Evolutionary conservation across 2,797 vertebrate species (phyloP).

Genomic region (Syngnathus rostellatus): DNA sequence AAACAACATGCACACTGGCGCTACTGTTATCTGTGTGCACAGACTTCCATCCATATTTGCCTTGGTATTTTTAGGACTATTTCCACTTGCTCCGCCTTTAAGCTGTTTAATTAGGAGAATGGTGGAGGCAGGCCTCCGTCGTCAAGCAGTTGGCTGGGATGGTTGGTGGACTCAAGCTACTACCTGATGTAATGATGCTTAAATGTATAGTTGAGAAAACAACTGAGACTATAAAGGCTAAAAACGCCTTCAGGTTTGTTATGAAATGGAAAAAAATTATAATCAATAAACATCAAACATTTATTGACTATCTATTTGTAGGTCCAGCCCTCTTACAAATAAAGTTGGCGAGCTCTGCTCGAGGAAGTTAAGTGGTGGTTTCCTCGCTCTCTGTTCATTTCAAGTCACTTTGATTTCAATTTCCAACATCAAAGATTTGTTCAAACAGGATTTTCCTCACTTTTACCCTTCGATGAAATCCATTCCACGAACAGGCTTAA

Average conservation of each 20-base stretch:
- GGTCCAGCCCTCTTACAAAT: too few relatives aligned
- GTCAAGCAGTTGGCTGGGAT: slow-evolving; percentile 2
- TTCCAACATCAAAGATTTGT: not conserved
- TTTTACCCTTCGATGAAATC: not conserved
- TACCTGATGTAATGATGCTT: not conserved
- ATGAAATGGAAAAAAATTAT: too few relatives aligned
- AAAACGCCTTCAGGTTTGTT: too few relatives aligned
- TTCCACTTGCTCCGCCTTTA: slow-evolving; percentile 44
- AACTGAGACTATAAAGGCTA: too few relatives aligned
- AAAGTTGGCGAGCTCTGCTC: too few relatives aligned
- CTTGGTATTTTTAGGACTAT: slow-evolving; percentile 54
- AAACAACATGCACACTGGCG: slow-evolving; percentile 54
- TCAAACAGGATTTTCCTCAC: not conserved
- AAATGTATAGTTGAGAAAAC: not conserved
- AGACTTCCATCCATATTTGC: slow-evolving; percentile 44
- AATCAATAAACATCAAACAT: too few relatives aligned
- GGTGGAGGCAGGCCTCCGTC: not conserved
- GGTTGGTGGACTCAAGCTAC: not conserved
- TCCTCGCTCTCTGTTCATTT: not conserved
- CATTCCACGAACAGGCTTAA: not conserved
- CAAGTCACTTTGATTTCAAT: not conserved
- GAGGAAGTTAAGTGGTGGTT: not conserved
- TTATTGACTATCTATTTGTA: too few relatives aligned
- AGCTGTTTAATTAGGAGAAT: slow-evolving; percentile 28
- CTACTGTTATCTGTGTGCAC: slow-evolving; percentile 55